These are phyloP conservation scores for Herpailurus yagouaroundi DNA, from an alignment of 2,113 vertebrate species.

Conservation along the genomic window DNA sequence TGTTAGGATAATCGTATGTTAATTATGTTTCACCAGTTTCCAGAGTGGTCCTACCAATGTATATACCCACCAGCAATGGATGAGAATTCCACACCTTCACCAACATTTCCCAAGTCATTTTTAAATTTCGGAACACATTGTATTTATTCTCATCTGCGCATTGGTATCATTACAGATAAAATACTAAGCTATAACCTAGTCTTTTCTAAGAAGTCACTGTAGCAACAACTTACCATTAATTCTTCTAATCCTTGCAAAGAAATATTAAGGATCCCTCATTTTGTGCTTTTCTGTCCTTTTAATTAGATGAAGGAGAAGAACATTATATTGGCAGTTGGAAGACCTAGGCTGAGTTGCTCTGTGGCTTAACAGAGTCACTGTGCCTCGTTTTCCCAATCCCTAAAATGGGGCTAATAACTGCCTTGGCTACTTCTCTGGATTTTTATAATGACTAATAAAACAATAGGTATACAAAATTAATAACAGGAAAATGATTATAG, in stretches of 20 bases:
- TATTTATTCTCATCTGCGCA: not conserved
- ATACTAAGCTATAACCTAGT: not conserved
- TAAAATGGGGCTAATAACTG: not conserved
- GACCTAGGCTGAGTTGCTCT: not conserved
- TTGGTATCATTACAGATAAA: not conserved
- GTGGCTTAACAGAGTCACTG: not conserved
- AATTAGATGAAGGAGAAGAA: not conserved
- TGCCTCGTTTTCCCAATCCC: not conserved
- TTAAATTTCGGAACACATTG: not conserved
- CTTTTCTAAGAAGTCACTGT: not conserved
- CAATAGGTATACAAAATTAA: not conserved
- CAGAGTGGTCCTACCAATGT: not conserved
- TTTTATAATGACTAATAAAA: constrained; percentile 34
- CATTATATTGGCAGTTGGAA: not conserved
- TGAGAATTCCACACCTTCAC: not conserved
- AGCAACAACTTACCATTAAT: not conserved
- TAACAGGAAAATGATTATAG: not conserved
- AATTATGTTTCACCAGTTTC: not conserved
- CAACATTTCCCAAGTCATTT: not conserved
- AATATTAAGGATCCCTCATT: not conserved
- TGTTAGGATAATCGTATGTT: not conserved
- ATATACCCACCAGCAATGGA: not conserved
- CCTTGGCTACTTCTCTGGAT: not conserved
- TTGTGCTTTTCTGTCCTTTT: not conserved
- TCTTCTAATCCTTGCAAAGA: not conserved